Evolutionary conservation across 2,797 vertebrate species (phyloP), one percentile per base, ranked within the genome.

Genomic region (Falco columbarius): DNA sequence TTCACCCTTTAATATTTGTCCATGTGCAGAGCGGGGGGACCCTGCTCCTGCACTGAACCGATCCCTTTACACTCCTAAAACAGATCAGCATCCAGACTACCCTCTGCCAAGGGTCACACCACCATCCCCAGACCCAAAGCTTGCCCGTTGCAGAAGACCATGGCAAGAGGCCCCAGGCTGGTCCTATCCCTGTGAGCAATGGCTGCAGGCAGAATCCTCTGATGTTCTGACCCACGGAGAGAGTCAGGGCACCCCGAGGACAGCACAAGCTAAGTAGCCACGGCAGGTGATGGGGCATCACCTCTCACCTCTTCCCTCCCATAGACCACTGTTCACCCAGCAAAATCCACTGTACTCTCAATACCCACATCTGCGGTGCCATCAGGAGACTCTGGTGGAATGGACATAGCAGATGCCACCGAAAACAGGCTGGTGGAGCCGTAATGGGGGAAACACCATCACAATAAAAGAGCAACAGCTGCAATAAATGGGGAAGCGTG

Each of bases 391-490:
- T 51, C 23, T n/a, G 30, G 51, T 30, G 40, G 47, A 58, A 73
- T 27, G n/a, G 32, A 56, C 18, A 32, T 51, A 52, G 42, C 32
- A 58, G 55, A 59, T 4, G 8, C 17, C 51, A 3, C 46, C 44
- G 55, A 9, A 2, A 75, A 55, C 10, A 17, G 9, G 34, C 27
- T 73, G 63, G 16, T 44, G 66, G 17, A 71, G 32, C 12, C 4
- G 1, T 42, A 59, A 46, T 0, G 0, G 27, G 51, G 32, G 22
- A 73, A 81, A 52, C 0, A 2, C 18, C 0, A 0, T 18, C 0
- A 1, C 20, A 36, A 7, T 47, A 58, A 30, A 68, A 40, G 16
- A 66, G 26, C 42, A 80, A 67, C 15, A 62, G 30, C 40, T 40
- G 55, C 32, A 71, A 22, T 77, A 54, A 73, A 61, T 15, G 58